A percentile compares a stretch with the other conserved stretches of the same genome.
Evolutionary conservation across 35 echinoderm and acorn worm species (phyloP).

Genomic region (Diadema setosum): DNA sequence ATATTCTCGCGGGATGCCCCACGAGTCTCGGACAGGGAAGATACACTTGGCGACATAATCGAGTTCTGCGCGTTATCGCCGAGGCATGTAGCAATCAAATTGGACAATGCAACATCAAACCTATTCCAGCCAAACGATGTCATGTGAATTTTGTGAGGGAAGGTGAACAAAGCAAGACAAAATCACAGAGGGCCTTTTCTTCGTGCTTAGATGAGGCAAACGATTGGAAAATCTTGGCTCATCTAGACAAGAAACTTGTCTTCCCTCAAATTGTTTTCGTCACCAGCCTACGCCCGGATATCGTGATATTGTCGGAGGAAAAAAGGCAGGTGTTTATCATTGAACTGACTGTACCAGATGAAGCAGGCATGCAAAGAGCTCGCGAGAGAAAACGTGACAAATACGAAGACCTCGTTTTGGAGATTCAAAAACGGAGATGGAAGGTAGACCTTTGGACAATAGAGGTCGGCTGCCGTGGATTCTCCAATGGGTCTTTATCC

Average conservation of each 20-base stretch:
- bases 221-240: neutral
- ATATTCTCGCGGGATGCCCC: neutral
- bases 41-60: neutral
- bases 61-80: neutral
- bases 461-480: neutral
- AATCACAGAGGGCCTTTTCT: neutral
- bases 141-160: neutral
- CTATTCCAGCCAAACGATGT: neutral
- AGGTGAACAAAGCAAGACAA: neutral
- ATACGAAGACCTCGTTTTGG: neutral
- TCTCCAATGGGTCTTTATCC: neutral
- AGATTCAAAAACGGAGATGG: neutral
- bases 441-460: neutral
- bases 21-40: neutral
- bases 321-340: neutral
- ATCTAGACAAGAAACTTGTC: neutral
- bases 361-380: neutral
- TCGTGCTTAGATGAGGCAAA: neutral
- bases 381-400: neutral
- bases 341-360: neutral
- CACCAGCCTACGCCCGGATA: no score
- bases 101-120: neutral
- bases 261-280: neutral
- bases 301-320: neutral
- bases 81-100: neutral